Evolutionary conservation across 2,113 vertebrate genomes (phyloP), one percentile per base, ranked within the genome.

Genomic region (Spheniscus mendiculus): DNA sequence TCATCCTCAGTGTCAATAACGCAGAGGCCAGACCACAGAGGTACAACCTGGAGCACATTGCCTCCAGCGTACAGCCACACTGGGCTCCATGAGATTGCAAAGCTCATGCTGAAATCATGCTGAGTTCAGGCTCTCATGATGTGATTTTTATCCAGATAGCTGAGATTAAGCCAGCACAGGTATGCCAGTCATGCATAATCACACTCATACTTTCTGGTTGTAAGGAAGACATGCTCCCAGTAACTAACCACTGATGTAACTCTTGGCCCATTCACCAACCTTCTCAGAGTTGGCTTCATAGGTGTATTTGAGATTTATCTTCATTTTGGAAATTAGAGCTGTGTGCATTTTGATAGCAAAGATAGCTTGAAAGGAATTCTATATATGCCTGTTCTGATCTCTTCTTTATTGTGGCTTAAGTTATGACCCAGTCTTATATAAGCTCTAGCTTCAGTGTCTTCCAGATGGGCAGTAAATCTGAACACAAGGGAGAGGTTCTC

Each of bases 321-420:
- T 82, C 4, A 15, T 66, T 89, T 82, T 79, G 47, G 36, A 95
- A 96, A 79, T 49, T 27, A 83, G 44, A 89, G 44, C 56, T 87
- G 45, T 79, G 89, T 93, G 61, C 50, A 47, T 72, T 88, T 94
- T 86, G 83, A 94, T 47, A 67, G 23, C 30, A 92, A 91, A 89
- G 73, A n/a, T 22, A 36, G 19, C 67, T 87, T 89, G 89, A 96
- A 96, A 95, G 77, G 50, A 91, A 72, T 94, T 92, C 52, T 82
- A 69, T 71, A 92, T 92, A 78, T 32, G 72, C 19, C 56, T 91
- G 56, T 79, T 96, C 61, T 82, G 65, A 82, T 93, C 66, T 89
- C 36, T 92, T 92, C 95, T 97, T 97, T 96, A 96, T 87, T 97
- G 91, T 96, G 94, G 94, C 83, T 95, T 44, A 93, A 85, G 36